Evolutionary conservation across 2,888 invertebrate species (phyloP).

Genomic region (Brassicogethes aeneus): DNA sequence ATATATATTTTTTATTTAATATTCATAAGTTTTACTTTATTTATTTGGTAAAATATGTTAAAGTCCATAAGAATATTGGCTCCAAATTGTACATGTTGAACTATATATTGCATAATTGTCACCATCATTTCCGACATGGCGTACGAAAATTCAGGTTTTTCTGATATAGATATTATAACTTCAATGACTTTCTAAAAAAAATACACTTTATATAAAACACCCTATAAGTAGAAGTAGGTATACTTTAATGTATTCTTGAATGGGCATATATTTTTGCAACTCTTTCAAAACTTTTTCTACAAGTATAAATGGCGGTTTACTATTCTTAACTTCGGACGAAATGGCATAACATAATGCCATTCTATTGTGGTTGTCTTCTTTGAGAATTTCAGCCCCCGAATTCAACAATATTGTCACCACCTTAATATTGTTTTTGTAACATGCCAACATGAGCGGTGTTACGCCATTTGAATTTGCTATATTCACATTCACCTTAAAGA

Average conservation of each 20-base stretch:
- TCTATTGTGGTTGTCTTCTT: conserved; percentile 35
- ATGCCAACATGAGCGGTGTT: conserved; percentile 38
- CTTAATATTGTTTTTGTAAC: conserved; percentile 31
- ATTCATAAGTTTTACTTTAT: conserved; percentile 10
- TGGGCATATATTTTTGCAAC: conserved; percentile 21
- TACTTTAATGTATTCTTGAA: conserved; percentile 32
- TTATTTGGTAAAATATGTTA: conserved; percentile 27
- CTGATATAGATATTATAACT: conserved; percentile 16
- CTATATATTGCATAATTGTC: conserved; percentile 30
- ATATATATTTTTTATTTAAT: not conserved
- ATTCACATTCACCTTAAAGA: conserved; percentile 27
- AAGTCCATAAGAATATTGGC: conserved; percentile 29
- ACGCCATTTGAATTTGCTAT: conserved; percentile 32
- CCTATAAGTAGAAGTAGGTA: not conserved
- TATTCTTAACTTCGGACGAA: conserved; percentile 31
- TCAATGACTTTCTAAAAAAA: conserved; percentile 28
- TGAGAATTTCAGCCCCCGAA: conserved; percentile 28
- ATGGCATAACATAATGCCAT: conserved; percentile 37
- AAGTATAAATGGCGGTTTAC: conserved; percentile 25
- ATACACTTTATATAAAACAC: conserved; percentile 1
- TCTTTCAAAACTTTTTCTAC: conserved; percentile 27
- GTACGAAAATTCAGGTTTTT: conserved; percentile 17
- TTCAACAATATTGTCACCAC: conserved; percentile 29
- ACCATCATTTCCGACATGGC: conserved; percentile 26
- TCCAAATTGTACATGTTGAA: conserved; percentile 28